These are phyloP conservation scores for Mnemiopsis leidyi DNA, from an alignment of 37 sponge, comb jelly and placozoan species.

Conservation along the genomic window DNA sequence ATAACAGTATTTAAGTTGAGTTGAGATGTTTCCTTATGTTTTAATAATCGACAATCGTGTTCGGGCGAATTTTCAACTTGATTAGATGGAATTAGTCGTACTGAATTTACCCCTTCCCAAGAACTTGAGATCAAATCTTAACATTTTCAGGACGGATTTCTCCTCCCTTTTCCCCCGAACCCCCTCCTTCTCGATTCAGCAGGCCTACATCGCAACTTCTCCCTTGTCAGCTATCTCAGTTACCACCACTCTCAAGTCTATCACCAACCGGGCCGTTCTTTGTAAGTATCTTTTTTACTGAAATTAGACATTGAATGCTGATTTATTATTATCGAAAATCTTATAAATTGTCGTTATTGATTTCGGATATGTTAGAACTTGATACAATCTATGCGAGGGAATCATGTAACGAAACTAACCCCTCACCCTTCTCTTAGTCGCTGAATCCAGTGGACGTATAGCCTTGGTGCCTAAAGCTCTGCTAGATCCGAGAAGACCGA, in stretches of 20 bases:
- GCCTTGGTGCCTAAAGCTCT: slow-evolving; percentile 43
- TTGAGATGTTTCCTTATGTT: too few relatives aligned
- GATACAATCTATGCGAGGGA: too few relatives aligned
- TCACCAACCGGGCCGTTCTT: slow-evolving; percentile 48
- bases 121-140: neutral
- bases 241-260: slow-evolving; percentile 46
- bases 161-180: slow-evolving; percentile 12
- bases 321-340: too few relatives aligned
- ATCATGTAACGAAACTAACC: neutral
- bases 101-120: neutral
- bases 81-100: neutral
- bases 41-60: too few relatives aligned
- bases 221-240: neutral
- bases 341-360: too few relatives aligned
- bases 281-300: too few relatives aligned
- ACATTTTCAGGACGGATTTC: slow-evolving; percentile 39
- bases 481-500: slow-evolving; percentile 36
- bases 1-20: too few relatives aligned
- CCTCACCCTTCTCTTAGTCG: neutral
- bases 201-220: slow-evolving; percentile 39
- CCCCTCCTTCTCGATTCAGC: neutral
- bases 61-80: neutral
- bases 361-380: too few relatives aligned
- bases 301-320: too few relatives aligned
- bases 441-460: slow-evolving; percentile 13